Evolutionary conservation across 23 tunicate genomes (phyloP).

Genomic region (Halocynthia aurantium): DNA sequence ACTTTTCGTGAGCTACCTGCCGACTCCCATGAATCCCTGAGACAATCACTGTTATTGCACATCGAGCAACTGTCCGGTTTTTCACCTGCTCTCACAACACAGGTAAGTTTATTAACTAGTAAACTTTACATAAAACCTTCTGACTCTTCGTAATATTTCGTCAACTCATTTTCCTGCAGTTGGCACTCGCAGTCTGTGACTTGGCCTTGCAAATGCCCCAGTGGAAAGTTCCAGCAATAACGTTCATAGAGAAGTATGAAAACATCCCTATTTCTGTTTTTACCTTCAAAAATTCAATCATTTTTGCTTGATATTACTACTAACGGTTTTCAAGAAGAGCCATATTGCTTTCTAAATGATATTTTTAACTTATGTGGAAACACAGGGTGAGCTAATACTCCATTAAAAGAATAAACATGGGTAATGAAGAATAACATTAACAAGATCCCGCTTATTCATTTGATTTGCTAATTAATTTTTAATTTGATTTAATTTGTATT

Average conservation of each 20-base stretch:
- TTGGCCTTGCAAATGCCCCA: constrained; percentile 84
- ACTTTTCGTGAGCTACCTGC: constrained; percentile 80
- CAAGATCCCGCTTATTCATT: too few relatives aligned
- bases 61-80: constrained; percentile 57
- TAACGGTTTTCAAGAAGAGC: too few relatives aligned
- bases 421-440: too few relatives aligned
- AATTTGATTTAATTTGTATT: background rate
- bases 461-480: too few relatives aligned
- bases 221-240: constrained; percentile 89
- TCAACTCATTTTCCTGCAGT: constrained; percentile 16
- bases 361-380: background rate
- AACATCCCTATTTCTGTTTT: too few relatives aligned
- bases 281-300: too few relatives aligned
- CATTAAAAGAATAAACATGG: too few relatives aligned
- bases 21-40: constrained; percentile 58
- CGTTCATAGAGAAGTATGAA: constrained; percentile 83
- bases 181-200: constrained; percentile 82
- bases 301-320: too few relatives aligned
- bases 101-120: constrained; percentile 19
- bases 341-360: background rate
- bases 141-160: background rate
- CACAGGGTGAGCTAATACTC: background rate
- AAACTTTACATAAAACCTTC: too few relatives aligned
- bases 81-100: constrained; percentile 79
- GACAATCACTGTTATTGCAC: constrained; percentile 68